These are phyloP conservation scores for Pteropus rufus DNA, from an alignment of 2,797 vertebrate genomes.

Conservation along the genomic window DNA sequence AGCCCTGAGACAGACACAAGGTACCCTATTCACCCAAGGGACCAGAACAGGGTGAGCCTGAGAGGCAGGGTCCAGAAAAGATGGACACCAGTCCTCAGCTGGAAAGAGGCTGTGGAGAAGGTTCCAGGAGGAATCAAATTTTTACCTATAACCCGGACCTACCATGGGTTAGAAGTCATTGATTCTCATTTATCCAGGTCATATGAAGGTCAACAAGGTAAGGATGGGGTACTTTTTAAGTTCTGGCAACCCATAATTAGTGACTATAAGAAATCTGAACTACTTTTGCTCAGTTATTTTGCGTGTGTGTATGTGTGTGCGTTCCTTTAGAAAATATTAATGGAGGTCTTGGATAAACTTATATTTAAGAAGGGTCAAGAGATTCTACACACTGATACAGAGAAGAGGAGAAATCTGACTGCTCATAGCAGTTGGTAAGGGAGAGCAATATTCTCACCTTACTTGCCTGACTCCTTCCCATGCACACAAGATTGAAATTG, in stretches of 20 bases:
- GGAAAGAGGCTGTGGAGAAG: neutral
- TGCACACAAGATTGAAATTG: neutral
- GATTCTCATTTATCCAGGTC: neutral
- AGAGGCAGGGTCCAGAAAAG: neutral
- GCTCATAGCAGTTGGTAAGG: neutral
- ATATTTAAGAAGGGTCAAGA: neutral
- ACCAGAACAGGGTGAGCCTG: neutral
- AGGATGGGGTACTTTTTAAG: neutral
- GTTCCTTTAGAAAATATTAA: conserved; percentile 31
- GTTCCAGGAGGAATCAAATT: neutral
- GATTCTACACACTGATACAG: neutral
- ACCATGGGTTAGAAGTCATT: neutral
- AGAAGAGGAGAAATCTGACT: neutral
- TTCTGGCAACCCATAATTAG: neutral
- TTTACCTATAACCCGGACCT: neutral
- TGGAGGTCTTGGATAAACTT: neutral
- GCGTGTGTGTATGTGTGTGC: neutral
- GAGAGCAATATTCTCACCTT: neutral
- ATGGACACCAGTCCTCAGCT: neutral
- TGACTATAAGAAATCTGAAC: neutral
- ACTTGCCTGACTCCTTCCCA: neutral
- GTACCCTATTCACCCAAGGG: neutral
- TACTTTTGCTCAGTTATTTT: neutral
- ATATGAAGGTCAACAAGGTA: neutral
- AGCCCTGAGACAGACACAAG: neutral